Evolutionary conservation across 2,888 invertebrate species (phyloP).

Genomic region (Pogonocherus hispidulus): DNA sequence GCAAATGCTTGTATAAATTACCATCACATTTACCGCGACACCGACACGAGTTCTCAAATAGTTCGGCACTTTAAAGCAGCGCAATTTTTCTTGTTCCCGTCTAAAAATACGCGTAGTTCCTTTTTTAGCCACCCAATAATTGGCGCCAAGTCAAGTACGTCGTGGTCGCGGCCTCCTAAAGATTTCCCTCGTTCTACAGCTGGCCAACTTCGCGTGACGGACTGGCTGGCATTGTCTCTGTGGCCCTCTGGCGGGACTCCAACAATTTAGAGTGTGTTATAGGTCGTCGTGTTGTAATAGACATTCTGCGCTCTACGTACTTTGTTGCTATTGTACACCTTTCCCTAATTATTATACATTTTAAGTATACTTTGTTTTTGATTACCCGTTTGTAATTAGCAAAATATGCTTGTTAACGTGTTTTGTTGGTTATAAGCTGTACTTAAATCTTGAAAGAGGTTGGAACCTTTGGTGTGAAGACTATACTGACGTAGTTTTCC

Average conservation of each 20-base stretch:
- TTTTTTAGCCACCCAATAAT: slow-evolving; percentile 56
- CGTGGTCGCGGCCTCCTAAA: slow-evolving; percentile 16
- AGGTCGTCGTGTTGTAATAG: slow-evolving; percentile 48
- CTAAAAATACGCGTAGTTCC: slow-evolving; percentile 43
- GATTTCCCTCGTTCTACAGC: slow-evolving; percentile 21
- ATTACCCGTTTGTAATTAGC: neutral
- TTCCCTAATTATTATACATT: slow-evolving; percentile 37
- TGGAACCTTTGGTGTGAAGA: too few relatives aligned
- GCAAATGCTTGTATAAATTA: slow-evolving; percentile 16
- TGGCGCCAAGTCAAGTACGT: slow-evolving; percentile 44
- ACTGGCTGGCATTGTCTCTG: slow-evolving; percentile 50
- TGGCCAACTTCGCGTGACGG: slow-evolving; percentile 33
- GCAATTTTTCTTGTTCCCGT: slow-evolving; percentile 30
- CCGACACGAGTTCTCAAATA: slow-evolving; percentile 33
- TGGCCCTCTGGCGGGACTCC: slow-evolving; percentile 50
- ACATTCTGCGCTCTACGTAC: slow-evolving; percentile 36
- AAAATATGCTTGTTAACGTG: neutral
- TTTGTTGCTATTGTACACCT: slow-evolving; percentile 37
- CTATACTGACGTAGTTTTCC: too few relatives aligned
- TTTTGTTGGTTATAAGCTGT: too few relatives aligned
- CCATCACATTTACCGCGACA: slow-evolving; percentile 33
- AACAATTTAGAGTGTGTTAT: slow-evolving; percentile 52
- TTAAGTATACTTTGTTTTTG: neutral
- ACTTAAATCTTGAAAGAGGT: too few relatives aligned
- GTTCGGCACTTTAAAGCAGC: slow-evolving; percentile 29